Percentiles rank a stretch among this genome's conserved stretches.
Evolutionary conservation across 2,888 invertebrate genomes (phyloP).

Genomic region (Drosophila anomalata): DNA sequence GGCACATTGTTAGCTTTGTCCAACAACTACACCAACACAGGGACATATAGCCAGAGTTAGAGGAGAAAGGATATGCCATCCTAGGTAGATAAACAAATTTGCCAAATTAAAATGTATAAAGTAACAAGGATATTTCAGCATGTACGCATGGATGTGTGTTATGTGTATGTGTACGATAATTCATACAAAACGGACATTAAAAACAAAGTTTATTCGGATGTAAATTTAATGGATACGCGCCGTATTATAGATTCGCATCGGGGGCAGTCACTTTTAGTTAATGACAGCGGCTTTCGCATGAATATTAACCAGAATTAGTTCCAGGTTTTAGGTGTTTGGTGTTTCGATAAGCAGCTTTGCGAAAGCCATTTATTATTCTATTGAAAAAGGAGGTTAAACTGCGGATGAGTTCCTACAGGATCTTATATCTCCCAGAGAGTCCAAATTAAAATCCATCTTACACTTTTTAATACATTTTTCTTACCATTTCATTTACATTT

Average conservation of each 20-base stretch:
- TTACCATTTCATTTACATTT: neutral
- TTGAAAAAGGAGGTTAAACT: neutral
- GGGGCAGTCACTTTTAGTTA: neutral
- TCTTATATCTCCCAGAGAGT: too few species aligned
- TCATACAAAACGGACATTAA: conserved; percentile 36
- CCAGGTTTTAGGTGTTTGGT: neutral
- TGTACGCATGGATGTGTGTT: neutral
- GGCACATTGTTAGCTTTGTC: conserved; percentile 19
- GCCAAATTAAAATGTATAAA: conserved; percentile 43
- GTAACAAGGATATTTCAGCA: conserved; percentile 36
- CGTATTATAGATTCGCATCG: neutral
- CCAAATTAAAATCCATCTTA: neutral
- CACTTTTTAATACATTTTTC: neutral
- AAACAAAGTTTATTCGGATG: conserved; percentile 15
- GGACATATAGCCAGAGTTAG: neutral
- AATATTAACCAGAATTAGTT: neutral
- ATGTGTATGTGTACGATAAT: conserved; percentile 13
- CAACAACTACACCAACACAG: neutral
- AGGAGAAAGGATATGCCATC: neutral
- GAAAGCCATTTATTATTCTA: neutral
- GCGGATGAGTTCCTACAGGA: too few species aligned
- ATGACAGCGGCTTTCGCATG: neutral
- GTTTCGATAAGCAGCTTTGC: neutral
- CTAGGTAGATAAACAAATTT: conserved; percentile 33
- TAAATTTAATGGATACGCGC: conserved; percentile 12